Conservation (phyloP, 1,140 invertebrate species). For the fruit fly (Drosophila melanogaster) region DNA sequence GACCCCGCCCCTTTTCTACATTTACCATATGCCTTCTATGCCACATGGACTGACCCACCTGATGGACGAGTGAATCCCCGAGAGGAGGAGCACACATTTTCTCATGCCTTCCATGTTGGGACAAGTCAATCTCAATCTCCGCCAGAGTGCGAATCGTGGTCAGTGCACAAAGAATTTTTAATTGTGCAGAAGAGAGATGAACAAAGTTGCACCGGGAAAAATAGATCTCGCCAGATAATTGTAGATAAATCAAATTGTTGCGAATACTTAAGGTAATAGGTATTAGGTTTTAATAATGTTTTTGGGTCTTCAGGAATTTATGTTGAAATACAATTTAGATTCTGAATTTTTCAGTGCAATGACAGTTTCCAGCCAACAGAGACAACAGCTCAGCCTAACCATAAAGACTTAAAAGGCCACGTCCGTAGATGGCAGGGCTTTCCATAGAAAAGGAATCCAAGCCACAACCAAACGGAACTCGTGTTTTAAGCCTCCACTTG, state of each 20-base stretch:
- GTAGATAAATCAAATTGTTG: no score
- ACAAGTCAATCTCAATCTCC: conserved; percentile 41
- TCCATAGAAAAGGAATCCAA: conserved; percentile 35
- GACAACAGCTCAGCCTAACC: conserved; percentile 8
- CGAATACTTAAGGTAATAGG: no score
- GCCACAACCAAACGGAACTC: conserved; percentile 29
- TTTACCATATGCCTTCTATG: conserved; percentile 1
- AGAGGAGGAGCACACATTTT: conserved; percentile 27
- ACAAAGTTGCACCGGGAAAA: neutral
- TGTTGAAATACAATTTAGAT: neutral
- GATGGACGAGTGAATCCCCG: neutral
- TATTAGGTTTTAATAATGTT: neutral
- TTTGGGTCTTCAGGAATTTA: no score
- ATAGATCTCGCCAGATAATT: neutral
- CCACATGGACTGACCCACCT: conserved; percentile 14
- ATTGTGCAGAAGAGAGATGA: conserved; percentile 15
- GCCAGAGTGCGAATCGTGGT: conserved; percentile 19
- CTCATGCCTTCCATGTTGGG: conserved; percentile 22
- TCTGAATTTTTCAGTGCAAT: neutral
- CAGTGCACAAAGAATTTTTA: conserved; percentile 41
- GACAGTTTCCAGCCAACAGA: neutral
- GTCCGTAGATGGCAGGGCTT: conserved; percentile 42
- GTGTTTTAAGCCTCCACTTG: conserved; percentile 6
- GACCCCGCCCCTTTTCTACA: conserved; percentile 11
- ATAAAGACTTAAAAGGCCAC: conserved; percentile 36